Evolutionary conservation across 53 echinoderm and acorn worm genomes (phyloP), one percentile per base, ranked within the genome.

Genomic region (Hippasteria phrygiana): DNA sequence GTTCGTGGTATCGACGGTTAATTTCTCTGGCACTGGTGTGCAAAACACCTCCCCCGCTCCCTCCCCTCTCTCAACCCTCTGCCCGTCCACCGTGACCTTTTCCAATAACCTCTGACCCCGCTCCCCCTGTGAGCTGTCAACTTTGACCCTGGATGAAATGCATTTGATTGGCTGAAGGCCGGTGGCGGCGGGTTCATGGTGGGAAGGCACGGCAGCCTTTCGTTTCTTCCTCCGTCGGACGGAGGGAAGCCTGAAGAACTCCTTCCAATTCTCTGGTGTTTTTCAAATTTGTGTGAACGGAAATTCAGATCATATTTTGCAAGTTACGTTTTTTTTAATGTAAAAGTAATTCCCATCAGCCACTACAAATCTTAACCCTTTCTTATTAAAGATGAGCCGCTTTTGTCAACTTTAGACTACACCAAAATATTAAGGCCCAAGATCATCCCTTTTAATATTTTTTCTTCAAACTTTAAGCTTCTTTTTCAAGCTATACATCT

Each of bases 41-140:
- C 55, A 75, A 59, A 59, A 47, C 48, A 88, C 56, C 64, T 77
- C 54, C 65, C 89, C 66, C 34, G 41, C 46, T 74, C 88, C 88
- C 80, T 56, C 75, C 73, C 88, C 75, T 62, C 33, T 62, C 55
- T 55, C 47, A 29, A 41, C 90, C 90, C 62, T 67, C 62, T 16
- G 31, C 65, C 91, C 80, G n/a, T 67, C 83, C 6, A 92, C 18
- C 9, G 77, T 56, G 29, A 93, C 55, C 64, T 74, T 72, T 29
- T 92, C 83, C 12, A 95, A 75, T 27, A 95, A 40, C 66, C 95
- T 82, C 32, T 90, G 87, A 34, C 90, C 90, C 71, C 88, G 91
- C 10, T 85, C 90, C 42, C 89, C 90, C 46, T 48, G 83, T 24
- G 67, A 45, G 45, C 88, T 62, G n/a, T 76, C 88, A 32, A 95